Evolutionary conservation across 2,113 vertebrate species (phyloP).

Genomic region (Naja naja): DNA sequence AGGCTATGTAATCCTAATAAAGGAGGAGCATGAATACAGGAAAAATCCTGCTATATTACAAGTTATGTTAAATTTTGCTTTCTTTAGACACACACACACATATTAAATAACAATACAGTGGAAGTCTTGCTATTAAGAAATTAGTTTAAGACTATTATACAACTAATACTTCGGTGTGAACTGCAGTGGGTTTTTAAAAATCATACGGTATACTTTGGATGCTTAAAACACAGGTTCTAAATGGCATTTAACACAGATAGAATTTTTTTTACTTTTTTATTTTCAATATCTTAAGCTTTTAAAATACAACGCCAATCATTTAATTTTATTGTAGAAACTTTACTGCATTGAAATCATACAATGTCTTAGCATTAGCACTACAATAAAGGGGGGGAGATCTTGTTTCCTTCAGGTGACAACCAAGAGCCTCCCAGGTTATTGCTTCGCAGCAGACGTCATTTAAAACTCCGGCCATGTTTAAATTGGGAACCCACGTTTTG

Average conservation of each 20-base stretch:
- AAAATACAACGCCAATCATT: background rate
- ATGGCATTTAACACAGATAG: background rate
- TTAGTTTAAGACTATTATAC: background rate
- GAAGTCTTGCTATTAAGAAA: background rate
- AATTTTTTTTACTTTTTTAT: background rate
- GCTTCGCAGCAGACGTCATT: background rate
- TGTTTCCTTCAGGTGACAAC: background rate
- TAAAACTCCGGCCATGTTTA: background rate
- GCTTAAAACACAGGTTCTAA: background rate
- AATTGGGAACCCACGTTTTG: background rate
- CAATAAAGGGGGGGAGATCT: background rate
- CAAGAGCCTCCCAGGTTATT: background rate
- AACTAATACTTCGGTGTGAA: background rate
- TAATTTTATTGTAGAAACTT: background rate
- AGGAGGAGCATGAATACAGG: background rate
- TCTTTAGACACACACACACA: background rate
- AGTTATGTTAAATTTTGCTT: background rate
- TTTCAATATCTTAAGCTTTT: background rate
- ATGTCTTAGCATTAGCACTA: background rate
- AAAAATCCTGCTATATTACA: too few species aligned
- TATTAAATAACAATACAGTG: background rate
- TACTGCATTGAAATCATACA: background rate
- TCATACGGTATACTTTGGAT: background rate
- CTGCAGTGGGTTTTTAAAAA: background rate
- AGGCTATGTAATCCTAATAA: background rate